Evolutionary conservation across 2,797 vertebrate genomes (phyloP), one percentile per base, ranked within the genome.

Genomic region (Sebastes minor): DNA sequence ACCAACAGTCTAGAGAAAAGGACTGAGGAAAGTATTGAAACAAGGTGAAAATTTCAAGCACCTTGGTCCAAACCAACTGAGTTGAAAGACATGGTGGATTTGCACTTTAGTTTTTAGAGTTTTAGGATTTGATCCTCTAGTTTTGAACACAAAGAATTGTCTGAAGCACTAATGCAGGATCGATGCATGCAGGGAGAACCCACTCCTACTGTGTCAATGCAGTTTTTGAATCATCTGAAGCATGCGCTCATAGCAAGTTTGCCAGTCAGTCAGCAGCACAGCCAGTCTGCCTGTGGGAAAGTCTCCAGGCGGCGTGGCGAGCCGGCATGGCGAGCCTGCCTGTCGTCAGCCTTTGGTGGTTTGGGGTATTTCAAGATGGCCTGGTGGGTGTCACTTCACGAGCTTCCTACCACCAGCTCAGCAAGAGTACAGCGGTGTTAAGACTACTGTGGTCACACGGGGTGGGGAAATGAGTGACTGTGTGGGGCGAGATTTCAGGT

Each of bases 281-380:
- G 71, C 69, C 78, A 57, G 80, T 74, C 57, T 18, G 71, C 55
- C 71, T 78, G 75, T 80, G 78, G 83, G 87, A 89, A 85, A 73
- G 78, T 63, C 81, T 89, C 52, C 62, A 81, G 89, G 57, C 81
- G 56, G 85, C 82, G 13, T 60, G 84, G 81, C 72, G 66, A 84
- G 89, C 60, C 81, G 61, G 85, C 82, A 2, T 60, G 84, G 81
- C 72, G 69, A 84, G 91, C 75, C 91, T 57, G 80, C 59, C 70
- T 77, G 86, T 90, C 88, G 64, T 88, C 83, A 85, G 90, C 92
- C 83, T 77, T 76, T 69, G 42, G 82, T 55, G 92, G 89, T 94
- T 91, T 84, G 76, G 87, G 73, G 86, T 93, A 91, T 94, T 94
- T 93, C 64, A 80, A 93, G 88, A 91, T 73, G 74, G 77, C 71